Evolutionary conservation across 2,888 invertebrate genomes (phyloP).

Genomic region (Nymphalis c-album): DNA sequence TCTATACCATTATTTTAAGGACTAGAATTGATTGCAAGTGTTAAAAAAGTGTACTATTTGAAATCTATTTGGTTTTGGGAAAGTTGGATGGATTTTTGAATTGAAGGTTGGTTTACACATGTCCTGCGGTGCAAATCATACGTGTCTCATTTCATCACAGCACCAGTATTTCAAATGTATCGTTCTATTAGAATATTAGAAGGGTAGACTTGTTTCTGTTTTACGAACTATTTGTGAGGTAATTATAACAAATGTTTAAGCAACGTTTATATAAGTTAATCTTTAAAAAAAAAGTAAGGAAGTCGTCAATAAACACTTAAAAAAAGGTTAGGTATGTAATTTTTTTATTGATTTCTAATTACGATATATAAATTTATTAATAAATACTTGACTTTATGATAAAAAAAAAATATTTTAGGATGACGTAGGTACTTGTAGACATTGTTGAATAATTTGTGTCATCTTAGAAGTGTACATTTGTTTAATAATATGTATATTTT

Average conservation of each 20-base stretch:
- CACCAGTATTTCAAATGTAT: neutral
- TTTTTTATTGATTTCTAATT: too few species aligned
- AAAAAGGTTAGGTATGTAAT: too few species aligned
- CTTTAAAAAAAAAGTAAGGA: too few species aligned
- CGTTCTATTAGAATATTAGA: neutral
- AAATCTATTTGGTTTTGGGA: conserved; percentile 48
- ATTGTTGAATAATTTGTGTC: too few species aligned
- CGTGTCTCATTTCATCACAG: conserved; percentile 5
- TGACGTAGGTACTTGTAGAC: too few species aligned
- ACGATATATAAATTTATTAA: too few species aligned
- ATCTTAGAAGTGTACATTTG: neutral
- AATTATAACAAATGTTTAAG: neutral
- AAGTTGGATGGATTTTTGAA: conserved; percentile 44
- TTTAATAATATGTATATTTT: neutral
- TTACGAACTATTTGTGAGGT: neutral
- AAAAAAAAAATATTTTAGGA: too few species aligned
- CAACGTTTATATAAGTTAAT: too few species aligned
- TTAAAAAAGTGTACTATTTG: conserved; percentile 36
- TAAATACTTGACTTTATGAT: too few species aligned
- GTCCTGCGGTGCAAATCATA: conserved; percentile 38
- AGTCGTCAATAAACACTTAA: too few species aligned
- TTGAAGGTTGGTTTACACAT: conserved; percentile 35
- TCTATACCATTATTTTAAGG: conserved; percentile 7
- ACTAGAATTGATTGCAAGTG: neutral
- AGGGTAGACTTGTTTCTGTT: neutral